Conservation (phyloP, 2,888 invertebrate species). For the Drosophila lacicola region DNA sequence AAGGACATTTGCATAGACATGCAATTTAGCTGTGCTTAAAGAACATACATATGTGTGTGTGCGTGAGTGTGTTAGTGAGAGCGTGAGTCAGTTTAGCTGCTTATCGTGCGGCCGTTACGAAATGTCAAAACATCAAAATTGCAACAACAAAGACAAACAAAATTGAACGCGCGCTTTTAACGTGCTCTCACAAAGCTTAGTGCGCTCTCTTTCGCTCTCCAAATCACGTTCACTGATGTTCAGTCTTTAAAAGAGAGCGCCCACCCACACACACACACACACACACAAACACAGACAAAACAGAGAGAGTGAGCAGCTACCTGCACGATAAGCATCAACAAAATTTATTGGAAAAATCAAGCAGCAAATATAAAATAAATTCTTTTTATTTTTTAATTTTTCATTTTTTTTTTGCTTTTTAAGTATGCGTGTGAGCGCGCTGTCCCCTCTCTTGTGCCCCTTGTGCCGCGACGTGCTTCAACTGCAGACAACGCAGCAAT, state of each 20-base stretch:
- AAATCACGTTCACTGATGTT: conserved; percentile 5
- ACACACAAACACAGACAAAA: background rate
- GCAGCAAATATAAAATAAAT: conserved; percentile 25
- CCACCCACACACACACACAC: conserved; percentile 21
- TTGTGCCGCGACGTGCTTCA: conserved; percentile 54
- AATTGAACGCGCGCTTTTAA: conserved; percentile 27
- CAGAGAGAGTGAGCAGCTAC: conserved; percentile 10
- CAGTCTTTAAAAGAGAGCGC: conserved; percentile 1
- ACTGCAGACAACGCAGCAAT: conserved; percentile 62
- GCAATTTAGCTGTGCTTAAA: conserved; percentile 20
- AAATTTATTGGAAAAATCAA: conserved; percentile 48
- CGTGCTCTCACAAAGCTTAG: conserved; percentile 8
- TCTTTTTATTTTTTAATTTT: conserved; percentile 4
- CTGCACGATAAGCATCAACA: conserved; percentile 37
- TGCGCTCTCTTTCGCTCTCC: background rate
- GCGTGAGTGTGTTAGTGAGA: conserved; percentile 2
- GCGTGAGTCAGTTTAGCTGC: conserved; percentile 44
- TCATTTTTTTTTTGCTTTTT: conserved; percentile 32
- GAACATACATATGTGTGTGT: background rate
- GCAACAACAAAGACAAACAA: conserved; percentile 31
- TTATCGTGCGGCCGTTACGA: conserved; percentile 47
- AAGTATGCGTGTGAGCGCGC: conserved; percentile 54
- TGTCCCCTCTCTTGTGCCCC: background rate
- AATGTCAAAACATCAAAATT: conserved; percentile 31
- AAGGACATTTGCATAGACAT: conserved; percentile 46